A percentile compares a stretch with the other conserved stretches of the same genome.
These are phyloP conservation scores for Drosophila ficusphila DNA, from an alignment of 1,140 invertebrate genomes.

Conservation along the genomic window DNA sequence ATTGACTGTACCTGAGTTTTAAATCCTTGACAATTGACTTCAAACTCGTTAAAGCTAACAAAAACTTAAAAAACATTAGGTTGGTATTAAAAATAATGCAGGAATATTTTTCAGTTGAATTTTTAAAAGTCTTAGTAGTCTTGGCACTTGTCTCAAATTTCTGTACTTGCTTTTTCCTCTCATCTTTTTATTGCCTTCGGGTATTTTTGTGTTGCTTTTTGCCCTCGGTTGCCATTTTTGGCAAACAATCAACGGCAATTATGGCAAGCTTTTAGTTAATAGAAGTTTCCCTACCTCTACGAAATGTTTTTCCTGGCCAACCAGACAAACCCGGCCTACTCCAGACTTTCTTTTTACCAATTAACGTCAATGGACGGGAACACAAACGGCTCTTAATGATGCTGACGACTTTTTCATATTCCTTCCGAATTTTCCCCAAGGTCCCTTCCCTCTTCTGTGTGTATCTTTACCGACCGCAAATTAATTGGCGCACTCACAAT, in stretches of 20 bases:
- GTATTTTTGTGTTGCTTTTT: constrained; percentile 24
- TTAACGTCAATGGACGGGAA: constrained; percentile 60
- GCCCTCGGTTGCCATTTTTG: constrained; percentile 47
- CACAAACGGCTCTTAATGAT: constrained; percentile 68
- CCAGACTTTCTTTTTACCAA: constrained; percentile 42
- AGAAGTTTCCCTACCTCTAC: constrained; percentile 12
- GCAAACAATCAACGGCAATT: constrained; percentile 77
- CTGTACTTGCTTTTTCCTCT: not conserved
- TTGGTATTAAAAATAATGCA: not conserved
- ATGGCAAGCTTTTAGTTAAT: constrained; percentile 40
- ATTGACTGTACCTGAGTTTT: constrained; percentile 15
- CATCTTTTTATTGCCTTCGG: not conserved
- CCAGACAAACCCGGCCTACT: constrained; percentile 6
- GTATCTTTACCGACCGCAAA: constrained; percentile 76
- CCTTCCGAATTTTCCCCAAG: not conserved
- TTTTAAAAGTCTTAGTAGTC: not conserved
- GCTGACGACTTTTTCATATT: constrained; percentile 17
- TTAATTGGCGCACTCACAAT: constrained; percentile 78
- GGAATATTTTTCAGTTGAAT: not conserved
- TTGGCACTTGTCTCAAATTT: constrained; percentile 15
- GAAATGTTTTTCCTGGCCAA: constrained; percentile 3
- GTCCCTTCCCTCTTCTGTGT: constrained; percentile 25
- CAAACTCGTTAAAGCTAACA: no score
- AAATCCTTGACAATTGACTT: constrained; percentile 49
- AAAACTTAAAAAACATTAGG: not conserved